A percentile compares a stretch with the other conserved stretches of the same genome.
Evolutionary conservation across 2,888 invertebrate species (phyloP).

Genomic region (Neocrepidodera transversa): DNA sequence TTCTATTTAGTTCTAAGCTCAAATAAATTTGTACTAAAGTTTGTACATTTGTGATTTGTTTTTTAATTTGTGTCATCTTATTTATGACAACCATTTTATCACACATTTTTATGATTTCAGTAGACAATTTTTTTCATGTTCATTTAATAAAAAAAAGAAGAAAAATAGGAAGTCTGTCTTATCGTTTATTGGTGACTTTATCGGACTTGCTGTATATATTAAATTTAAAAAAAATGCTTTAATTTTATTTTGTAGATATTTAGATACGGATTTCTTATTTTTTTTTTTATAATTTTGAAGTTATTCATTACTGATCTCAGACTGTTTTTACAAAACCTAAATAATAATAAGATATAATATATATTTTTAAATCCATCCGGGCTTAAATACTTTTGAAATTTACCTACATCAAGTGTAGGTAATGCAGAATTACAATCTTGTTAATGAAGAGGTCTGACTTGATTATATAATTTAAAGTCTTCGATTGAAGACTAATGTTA

Average conservation of each 20-base stretch:
- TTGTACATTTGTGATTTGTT: constrained; percentile 3
- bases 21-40: not conserved
- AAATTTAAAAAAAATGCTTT: not conserved
- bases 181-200: not conserved
- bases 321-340: not conserved
- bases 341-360: not conserved
- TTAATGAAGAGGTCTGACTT: too few species aligned
- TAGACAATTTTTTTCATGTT: not conserved
- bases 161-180: not conserved
- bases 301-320: constrained; percentile 1
- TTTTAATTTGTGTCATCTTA: not conserved
- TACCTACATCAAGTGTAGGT: too few species aligned
- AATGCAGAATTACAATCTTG: too few species aligned
- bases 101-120: not conserved
- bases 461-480: too few species aligned
- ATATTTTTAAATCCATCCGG: too few species aligned
- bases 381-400: too few species aligned
- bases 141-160: not conserved
- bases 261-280: not conserved
- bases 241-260: not conserved
- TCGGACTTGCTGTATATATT: not conserved
- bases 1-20: not conserved
- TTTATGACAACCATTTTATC: not conserved
- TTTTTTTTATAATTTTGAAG: too few species aligned
- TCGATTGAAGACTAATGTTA: too few species aligned